Evolutionary conservation across 2,888 invertebrate species (phyloP), one percentile per base, ranked within the genome.

Genomic region (Calameuta pallipes): DNA sequence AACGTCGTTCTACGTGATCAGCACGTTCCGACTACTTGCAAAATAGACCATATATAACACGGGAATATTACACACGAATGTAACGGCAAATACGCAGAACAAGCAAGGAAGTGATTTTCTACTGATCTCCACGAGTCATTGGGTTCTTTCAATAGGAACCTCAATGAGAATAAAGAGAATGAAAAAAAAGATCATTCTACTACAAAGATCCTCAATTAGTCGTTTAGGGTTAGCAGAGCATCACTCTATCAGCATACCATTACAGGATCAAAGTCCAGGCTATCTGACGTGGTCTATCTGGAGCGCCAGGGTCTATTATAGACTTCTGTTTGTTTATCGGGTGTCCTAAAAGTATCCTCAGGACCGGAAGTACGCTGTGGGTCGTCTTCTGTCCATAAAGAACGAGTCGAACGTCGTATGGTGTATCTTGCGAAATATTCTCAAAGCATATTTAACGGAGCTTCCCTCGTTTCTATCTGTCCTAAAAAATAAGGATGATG

Each of bases 181-280:
- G 78, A 77, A 80, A 80, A 79, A 74, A 71, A 77, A 80, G 77
- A 81, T 78, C 78, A 75, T 75, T 80, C 78, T 78, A 79, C 79
- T 78, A 76, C 68, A 77, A 33, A 31, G 74, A 75, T 77, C 74
- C 73, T 37, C 31, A 56, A 71, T 71, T 34, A 71, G 31, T 31
- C 34, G 71, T 76, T 35, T 76, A 82, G 82, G 84, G 85, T 85
- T 83, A 88, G 85, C 85, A 82, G 86, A 88, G 86, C 87, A 83
- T 88, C 83, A 85, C 86, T 82, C 82, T 79, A 87, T 88, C 88
- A 89, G 83, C 87, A 87, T 87, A 85, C 83, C 81, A 88, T 87
- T 87, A 86, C 75, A 80, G 85, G 82, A 85, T 84, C 86, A 85
- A 82, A 86, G 82, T 78, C 76, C 75, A 69, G 74, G 75, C 78